Conservation (phyloP, 1,140 invertebrate species). For the Zaprionus lachaisei region DNA sequence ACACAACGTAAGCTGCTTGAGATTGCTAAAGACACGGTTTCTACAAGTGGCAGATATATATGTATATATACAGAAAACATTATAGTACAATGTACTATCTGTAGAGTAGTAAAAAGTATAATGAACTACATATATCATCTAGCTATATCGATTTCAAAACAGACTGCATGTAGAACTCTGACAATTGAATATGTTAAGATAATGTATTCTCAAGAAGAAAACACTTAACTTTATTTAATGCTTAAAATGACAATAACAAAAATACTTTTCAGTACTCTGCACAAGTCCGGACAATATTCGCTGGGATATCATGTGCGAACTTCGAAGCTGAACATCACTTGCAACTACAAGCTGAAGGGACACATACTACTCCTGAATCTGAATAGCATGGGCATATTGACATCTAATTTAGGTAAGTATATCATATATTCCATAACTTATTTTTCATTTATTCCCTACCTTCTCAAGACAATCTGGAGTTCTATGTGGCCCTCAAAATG, state of each 20-base stretch:
- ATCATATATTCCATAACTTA: neutral
- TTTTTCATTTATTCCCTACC: neutral
- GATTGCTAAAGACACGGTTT: neutral
- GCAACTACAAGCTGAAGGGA: slow-evolving; percentile 35
- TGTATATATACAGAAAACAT: too few relatives aligned
- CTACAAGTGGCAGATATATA: neutral
- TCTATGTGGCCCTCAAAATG: slow-evolving; percentile 32
- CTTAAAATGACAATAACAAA: neutral
- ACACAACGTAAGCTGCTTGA: slow-evolving; percentile 40
- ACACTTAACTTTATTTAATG: neutral
- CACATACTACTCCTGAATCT: slow-evolving; percentile 38
- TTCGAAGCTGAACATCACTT: slow-evolving; percentile 23
- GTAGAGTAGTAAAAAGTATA: too few relatives aligned
- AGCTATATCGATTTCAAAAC: too few relatives aligned
- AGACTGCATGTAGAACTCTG: neutral
- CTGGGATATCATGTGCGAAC: slow-evolving; percentile 44
- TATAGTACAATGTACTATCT: too few relatives aligned
- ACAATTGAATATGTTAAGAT: neutral
- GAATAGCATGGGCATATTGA: slow-evolving; percentile 37
- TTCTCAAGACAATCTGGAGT: slow-evolving; percentile 46
- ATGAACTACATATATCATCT: too few relatives aligned
- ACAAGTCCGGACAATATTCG: slow-evolving; percentile 26
- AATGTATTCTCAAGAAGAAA: neutral
- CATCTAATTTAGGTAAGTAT: slow-evolving; percentile 26
- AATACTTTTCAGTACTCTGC: slow-evolving; percentile 21